Conservation (phyloP, 1,140 invertebrate species). For the Eriosoma lanigerum region DNA sequence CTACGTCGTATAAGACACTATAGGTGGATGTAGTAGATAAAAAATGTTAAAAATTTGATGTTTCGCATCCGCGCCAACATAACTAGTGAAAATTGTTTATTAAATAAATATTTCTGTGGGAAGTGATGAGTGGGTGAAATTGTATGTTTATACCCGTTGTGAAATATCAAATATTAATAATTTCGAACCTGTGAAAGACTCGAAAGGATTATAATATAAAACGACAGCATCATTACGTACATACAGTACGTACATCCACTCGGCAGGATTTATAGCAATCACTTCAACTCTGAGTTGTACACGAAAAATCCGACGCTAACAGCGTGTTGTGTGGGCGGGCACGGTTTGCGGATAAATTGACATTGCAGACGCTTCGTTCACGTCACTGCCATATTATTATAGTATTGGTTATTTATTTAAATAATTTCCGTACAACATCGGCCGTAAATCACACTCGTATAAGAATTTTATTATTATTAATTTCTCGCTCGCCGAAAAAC, state of each 20-base stretch:
- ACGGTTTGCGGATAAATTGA: not conserved
- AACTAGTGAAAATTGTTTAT: too few relatives aligned
- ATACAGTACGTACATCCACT: not conserved
- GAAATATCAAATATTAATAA: not conserved
- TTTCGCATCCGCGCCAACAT: too few relatives aligned
- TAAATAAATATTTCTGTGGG: too few relatives aligned
- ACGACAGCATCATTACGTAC: not conserved
- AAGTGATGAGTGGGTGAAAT: too few relatives aligned
- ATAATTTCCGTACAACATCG: not conserved
- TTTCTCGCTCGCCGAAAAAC: not conserved
- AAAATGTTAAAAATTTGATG: too few relatives aligned
- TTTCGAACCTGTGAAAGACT: not conserved
- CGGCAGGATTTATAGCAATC: not conserved
- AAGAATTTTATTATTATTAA: not conserved
- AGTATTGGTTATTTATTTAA: slow-evolving; percentile 20
- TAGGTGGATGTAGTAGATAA: too few relatives aligned
- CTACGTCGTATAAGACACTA: too few relatives aligned
- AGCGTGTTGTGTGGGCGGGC: not conserved
- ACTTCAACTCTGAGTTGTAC: not conserved
- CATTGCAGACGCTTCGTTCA: not conserved
- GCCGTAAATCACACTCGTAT: not conserved
- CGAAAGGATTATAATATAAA: not conserved
- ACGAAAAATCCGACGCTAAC: not conserved
- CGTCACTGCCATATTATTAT: slow-evolving; percentile 1
- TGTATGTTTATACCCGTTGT: too few relatives aligned